Evolutionary conservation across 2,797 vertebrate genomes (phyloP), one percentile per base, ranked within the genome.

Genomic region (Acrossocheilus wenchowensis): DNA sequence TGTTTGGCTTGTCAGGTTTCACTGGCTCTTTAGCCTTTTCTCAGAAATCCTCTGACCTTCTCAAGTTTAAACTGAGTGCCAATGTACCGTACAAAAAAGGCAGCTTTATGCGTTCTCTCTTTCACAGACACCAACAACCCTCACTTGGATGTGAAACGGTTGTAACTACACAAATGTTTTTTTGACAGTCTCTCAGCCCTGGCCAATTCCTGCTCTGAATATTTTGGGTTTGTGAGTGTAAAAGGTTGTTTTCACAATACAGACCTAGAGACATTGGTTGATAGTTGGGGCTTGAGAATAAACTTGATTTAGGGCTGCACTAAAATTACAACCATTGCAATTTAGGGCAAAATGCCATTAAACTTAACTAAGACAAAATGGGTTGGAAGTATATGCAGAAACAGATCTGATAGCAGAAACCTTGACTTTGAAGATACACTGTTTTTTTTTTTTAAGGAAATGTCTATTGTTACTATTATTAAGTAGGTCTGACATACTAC

Each of bases 31-130:
- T 88, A 84, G 68, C 79, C 80, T 87, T 88, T 90, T 66, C 60
- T 78, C n/a, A 8, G 34, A 87, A 88, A 86, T 87, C 81, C 86
- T 86, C 41, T 83, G 71, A 84, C 84, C 84, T 89, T 88, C 85
- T 87, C 87, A 82, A 69, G 45, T 90, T 87, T 82, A 68, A 86
- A 77, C 17, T 7, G 23, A 88, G 64, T 82, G 85, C 82, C 73
- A 80, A 30, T 23, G 50, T 82, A 36, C 57, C 57, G 4, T 39
- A 66, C 34, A 80, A 72, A 68, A 73, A 84, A 68, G n/a, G 75
- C 45, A 73, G 36, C 26, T 74, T 39, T 80, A 57, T 74, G 36
- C 11, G 50, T 69, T 78, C 41, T 30, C 36, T 52, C 57, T 77
- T 84, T n/a, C 14, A 45, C 43, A 30, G 52, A 36, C 26, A 60